phyloP scores from a whole-genome alignment of 2,888 invertebrate species.

The Hermaeophaga mercurialis region DNA sequence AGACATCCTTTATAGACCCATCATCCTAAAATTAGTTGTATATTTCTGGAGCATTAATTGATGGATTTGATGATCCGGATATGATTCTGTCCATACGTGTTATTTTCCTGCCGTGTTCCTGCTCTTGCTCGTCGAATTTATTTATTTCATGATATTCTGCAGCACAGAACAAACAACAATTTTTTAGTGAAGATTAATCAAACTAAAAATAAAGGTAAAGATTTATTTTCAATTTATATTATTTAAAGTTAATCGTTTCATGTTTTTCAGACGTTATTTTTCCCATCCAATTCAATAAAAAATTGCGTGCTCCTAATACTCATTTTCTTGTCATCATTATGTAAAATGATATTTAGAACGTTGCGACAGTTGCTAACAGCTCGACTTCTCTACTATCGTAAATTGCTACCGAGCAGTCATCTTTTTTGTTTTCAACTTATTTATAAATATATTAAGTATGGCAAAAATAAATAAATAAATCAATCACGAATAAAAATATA shows the following conservation, averaged over 20 bases:
- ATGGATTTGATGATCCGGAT: slow-evolving; percentile 9
- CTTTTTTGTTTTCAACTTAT: too few species aligned
- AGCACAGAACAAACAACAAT: not conserved
- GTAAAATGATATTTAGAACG: not conserved
- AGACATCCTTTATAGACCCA: too few species aligned
- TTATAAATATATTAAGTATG: too few species aligned
- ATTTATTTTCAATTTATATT: slow-evolving; percentile 10
- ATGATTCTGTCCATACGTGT: not conserved
- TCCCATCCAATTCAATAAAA: slow-evolving; percentile 6
- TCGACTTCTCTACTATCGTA: not conserved
- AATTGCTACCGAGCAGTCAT: too few species aligned
- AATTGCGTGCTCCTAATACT: slow-evolving; percentile 1
- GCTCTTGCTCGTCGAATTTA: too few species aligned
- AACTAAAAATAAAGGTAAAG: too few species aligned
- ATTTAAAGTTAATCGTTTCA: not conserved
- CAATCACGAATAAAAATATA: too few species aligned
- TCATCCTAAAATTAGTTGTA: too few species aligned
- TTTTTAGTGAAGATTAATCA: too few species aligned
- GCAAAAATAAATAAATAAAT: too few species aligned
- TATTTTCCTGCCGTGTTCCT: not conserved
- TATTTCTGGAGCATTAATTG: slow-evolving; percentile 11
- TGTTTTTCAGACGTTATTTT: not conserved
- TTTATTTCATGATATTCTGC: not conserved
- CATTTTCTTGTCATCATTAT: not conserved
- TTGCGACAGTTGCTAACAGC: not conserved